These are phyloP conservation scores for Conus ventricosus DNA, from an alignment of 1,140 invertebrate genomes.

Conservation along the genomic window DNA sequence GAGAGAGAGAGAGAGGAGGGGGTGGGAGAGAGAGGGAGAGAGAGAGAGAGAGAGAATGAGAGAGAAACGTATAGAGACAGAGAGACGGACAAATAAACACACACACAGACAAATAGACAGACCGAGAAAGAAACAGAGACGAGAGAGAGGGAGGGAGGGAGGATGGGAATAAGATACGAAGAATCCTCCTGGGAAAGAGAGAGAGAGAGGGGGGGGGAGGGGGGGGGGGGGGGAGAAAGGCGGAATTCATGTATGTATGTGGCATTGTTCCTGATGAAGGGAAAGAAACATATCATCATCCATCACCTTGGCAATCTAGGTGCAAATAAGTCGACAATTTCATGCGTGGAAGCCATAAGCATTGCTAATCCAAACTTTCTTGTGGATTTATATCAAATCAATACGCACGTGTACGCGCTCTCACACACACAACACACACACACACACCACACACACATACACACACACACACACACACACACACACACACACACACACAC, in stretches of 20 bases:
- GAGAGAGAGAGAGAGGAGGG: neutral
- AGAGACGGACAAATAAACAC: neutral
- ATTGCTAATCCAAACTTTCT: too few species aligned
- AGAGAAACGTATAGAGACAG: slow-evolving; percentile 10
- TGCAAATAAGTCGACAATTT: too few species aligned
- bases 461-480: neutral
- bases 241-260: neutral
- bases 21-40: neutral
- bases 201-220: too few species aligned
- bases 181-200: too few species aligned
- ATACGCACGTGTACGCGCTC: neutral
- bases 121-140: neutral
- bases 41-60: neutral
- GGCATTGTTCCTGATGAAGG: too few species aligned
- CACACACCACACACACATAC: too few species aligned
- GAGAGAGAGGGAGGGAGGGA: neutral
- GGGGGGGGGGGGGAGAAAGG: too few species aligned
- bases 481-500: neutral
- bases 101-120: neutral
- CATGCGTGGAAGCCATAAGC: too few species aligned
- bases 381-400: too few species aligned
- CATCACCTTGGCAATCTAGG: too few species aligned
- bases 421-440: neutral
- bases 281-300: too few species aligned
- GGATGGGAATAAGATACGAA: too few species aligned